These are phyloP conservation scores for Phocoena sinus DNA, from an alignment of 2,113 vertebrate species.

Conservation along the genomic window DNA sequence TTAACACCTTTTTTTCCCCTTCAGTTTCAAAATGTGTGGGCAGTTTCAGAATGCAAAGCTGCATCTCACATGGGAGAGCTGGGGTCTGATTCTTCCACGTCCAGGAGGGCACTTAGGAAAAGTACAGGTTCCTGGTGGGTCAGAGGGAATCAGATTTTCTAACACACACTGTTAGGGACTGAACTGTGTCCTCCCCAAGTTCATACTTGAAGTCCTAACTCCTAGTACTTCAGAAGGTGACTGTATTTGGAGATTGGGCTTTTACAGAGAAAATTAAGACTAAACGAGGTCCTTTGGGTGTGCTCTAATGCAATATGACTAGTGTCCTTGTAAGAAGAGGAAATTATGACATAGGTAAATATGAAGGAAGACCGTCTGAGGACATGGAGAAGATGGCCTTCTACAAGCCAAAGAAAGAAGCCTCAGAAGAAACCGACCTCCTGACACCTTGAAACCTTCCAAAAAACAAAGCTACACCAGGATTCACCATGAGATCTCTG, in stretches of 20 bases:
- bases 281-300: not conserved
- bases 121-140: not conserved
- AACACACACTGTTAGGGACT: no score
- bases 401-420: not conserved
- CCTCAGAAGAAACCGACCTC: not conserved
- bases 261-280: not conserved
- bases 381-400: not conserved
- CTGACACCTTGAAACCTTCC: not conserved
- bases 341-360: accelerated
- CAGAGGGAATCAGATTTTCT: not conserved
- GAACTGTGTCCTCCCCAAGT: accelerated
- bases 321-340: no score
- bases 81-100: not conserved
- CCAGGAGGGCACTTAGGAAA: not conserved
- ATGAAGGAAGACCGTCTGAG: accelerated
- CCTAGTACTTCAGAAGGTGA: not conserved
- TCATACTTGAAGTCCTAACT: not conserved
- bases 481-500: not conserved
- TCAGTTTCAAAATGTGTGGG: conserved; percentile 35
- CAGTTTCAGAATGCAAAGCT: not conserved
- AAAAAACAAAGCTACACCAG: accelerated
- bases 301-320: accelerated
- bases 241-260: not conserved
- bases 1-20: not conserved
- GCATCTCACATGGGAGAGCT: not conserved